Percentiles rank a stretch among this genome's conserved stretches.
phyloP scores from a whole-genome alignment of 1,140 invertebrate species.

The Heterodera carotae region DNA sequence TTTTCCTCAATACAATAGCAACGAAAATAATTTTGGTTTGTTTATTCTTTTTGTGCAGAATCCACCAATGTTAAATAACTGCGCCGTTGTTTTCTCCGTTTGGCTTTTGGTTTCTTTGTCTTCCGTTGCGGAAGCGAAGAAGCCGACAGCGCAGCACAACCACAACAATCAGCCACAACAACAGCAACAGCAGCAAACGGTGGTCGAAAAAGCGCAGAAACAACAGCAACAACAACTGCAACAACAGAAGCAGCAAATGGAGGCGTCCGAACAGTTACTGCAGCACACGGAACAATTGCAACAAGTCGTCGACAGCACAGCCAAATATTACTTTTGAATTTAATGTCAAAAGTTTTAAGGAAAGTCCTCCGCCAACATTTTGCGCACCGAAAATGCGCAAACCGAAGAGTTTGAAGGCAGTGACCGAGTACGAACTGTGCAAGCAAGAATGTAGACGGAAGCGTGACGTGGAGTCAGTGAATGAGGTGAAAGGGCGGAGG shows the following conservation, averaged over 20 bases:
- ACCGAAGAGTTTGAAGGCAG: slow-evolving; percentile 40
- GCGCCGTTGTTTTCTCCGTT: too few species aligned
- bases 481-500: not conserved
- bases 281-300: not conserved
- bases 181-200: not conserved
- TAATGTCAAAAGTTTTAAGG: too few species aligned
- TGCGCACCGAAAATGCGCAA: slow-evolving; percentile 26
- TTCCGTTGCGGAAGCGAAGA: not conserved
- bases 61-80: too few species aligned
- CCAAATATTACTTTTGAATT: not conserved
- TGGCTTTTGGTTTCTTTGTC: too few species aligned
- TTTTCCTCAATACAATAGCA: too few species aligned
- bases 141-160: not conserved
- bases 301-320: not conserved
- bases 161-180: too few species aligned
- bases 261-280: not conserved
- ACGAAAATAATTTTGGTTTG: too few species aligned
- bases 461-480: slow-evolving; percentile 39
- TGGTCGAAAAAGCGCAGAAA: not conserved
- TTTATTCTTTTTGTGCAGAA: too few species aligned
- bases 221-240: not conserved
- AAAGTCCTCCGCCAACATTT: not conserved
- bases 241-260: not conserved
- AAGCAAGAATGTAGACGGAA: slow-evolving; percentile 45
- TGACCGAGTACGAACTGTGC: slow-evolving; percentile 42